A percentile compares a stretch with the other conserved stretches of the same genome.
Conservation (phyloP, 2,797 vertebrate species). For the Xiphorhynchus erythropygius region DNA sequence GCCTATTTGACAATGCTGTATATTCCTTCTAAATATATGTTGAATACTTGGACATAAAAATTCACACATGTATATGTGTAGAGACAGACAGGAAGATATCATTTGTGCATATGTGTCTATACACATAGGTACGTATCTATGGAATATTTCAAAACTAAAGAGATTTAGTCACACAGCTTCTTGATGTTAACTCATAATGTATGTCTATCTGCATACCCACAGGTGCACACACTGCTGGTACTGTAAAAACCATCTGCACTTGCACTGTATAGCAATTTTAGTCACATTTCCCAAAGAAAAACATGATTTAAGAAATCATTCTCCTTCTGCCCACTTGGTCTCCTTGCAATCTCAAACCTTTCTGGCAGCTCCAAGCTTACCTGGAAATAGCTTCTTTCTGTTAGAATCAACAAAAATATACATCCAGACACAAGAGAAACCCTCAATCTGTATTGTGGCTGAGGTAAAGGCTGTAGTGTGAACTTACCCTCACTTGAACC, state of each 20-base stretch:
- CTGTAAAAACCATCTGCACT: not conserved
- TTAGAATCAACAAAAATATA: not conserved
- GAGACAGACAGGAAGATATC: not conserved
- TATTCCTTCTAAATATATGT: not conserved
- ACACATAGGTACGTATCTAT: not conserved
- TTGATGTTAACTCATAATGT: not conserved
- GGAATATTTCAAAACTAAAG: not conserved
- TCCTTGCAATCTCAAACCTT: not conserved
- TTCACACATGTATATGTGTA: rapidly evolving
- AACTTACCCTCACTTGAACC: not conserved
- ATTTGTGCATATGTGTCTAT: not conserved
- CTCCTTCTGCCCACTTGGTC: not conserved
- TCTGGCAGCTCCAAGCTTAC: not conserved
- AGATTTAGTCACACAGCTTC: not conserved
- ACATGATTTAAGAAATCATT: conserved; percentile 6
- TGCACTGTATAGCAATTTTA: not conserved
- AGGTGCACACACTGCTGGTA: not conserved
- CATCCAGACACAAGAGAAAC: not conserved
- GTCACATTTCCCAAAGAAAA: conserved; percentile 18
- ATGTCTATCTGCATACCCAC: not conserved
- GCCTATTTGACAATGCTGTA: not conserved
- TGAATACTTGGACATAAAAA: not conserved
- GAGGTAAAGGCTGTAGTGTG: not conserved
- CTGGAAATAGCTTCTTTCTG: not conserved
- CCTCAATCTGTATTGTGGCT: not conserved